phyloP scores from a whole-genome alignment of 2,113 vertebrate genomes.

The Sisor rabdophorus region DNA sequence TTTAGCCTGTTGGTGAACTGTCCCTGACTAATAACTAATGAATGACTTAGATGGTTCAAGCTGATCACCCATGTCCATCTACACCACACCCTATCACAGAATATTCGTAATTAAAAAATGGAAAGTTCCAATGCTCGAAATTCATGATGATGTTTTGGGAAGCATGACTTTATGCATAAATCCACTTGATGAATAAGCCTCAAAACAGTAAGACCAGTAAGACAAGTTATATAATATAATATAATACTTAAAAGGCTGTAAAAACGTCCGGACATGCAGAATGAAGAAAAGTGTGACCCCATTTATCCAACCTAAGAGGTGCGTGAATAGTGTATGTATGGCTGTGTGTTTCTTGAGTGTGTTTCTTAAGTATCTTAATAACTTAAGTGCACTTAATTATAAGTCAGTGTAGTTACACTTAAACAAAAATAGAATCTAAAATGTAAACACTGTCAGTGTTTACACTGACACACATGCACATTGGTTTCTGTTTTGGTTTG shows the following conservation, averaged over 20 bases:
- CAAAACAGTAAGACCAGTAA: slow-evolving; percentile 2
- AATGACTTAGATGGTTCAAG: slow-evolving; percentile 9
- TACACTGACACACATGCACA: neutral
- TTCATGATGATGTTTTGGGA: slow-evolving; percentile 36
- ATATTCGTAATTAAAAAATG: no score
- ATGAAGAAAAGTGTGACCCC: no score
- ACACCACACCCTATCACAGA: neutral
- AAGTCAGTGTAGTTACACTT: neutral
- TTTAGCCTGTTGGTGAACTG: slow-evolving; percentile 30
- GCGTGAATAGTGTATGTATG: neutral
- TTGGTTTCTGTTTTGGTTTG: neutral
- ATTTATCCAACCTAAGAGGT: neutral
- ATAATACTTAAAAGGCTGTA: neutral
- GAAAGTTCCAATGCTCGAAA: neutral
- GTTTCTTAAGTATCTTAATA: neutral
- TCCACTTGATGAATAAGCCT: slow-evolving; percentile 16
- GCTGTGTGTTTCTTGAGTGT: neutral
- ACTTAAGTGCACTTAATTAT: neutral
- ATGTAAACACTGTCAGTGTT: neutral
- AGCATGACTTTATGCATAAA: slow-evolving; percentile 37
- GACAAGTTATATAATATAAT: neutral
- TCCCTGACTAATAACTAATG: slow-evolving; percentile 5
- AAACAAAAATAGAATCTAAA: neutral
- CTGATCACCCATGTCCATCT: neutral
- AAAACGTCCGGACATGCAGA: neutral